Conservation (phyloP, 1,140 invertebrate species). For the Drosophila lini region DNA sequence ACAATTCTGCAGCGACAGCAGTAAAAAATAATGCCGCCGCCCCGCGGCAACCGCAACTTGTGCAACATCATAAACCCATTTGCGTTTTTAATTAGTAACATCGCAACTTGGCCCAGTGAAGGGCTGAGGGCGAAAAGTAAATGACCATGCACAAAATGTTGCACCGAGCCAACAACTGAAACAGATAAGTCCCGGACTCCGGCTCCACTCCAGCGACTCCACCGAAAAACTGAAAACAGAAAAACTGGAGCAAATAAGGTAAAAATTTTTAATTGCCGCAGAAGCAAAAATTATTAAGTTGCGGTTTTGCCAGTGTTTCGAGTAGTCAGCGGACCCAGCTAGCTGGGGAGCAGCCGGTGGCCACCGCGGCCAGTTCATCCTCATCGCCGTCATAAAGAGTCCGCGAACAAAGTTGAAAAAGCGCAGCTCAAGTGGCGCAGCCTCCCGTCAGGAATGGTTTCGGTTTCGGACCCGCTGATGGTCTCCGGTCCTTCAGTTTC, state of each 20-base stretch:
- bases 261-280: constrained; percentile 81
- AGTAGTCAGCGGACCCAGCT: constrained; percentile 26
- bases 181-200: constrained; percentile 15
- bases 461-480: constrained; percentile 34
- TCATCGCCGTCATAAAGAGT: constrained; percentile 44
- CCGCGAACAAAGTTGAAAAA: constrained; percentile 54
- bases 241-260: constrained; percentile 81
- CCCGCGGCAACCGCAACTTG: constrained; percentile 69
- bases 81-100: constrained; percentile 82
- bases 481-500: constrained; percentile 15
- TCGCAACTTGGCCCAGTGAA: constrained; percentile 63
- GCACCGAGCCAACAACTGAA: constrained; percentile 43
- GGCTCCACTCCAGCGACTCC: constrained; percentile 9
- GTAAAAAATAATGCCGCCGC: constrained; percentile 58
- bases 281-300: constrained; percentile 77
- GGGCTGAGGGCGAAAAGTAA: constrained; percentile 61
- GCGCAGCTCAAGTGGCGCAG: constrained; percentile 52
- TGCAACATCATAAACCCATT: constrained; percentile 82
- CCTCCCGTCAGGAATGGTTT: constrained; percentile 41
- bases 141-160: constrained; percentile 77
- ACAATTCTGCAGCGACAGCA: constrained; percentile 77
- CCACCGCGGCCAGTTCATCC: constrained; percentile 24
- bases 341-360: constrained; percentile 31
- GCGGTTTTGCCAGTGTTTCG: constrained; percentile 59
- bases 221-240: constrained; percentile 5